phyloP scores from a whole-genome alignment of 2,113 vertebrate species.

The Dolichotis patagonum region DNA sequence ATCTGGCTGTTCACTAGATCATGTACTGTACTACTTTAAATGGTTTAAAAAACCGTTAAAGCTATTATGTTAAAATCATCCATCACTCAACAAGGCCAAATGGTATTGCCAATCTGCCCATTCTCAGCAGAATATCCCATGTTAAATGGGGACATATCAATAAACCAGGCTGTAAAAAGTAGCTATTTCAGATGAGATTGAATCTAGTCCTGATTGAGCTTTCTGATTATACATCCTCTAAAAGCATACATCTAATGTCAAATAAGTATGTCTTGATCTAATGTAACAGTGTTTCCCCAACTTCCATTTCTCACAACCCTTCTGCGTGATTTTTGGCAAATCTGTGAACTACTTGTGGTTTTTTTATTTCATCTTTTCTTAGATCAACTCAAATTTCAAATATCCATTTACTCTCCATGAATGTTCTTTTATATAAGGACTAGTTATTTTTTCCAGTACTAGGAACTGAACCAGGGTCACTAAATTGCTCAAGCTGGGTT shows the following conservation, averaged over 20 bases:
- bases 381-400: constrained; percentile 48
- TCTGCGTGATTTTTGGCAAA: not conserved
- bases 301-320: not conserved
- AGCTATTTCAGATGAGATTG: not conserved
- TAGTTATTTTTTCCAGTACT: not conserved
- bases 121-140: not conserved
- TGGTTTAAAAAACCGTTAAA: not conserved
- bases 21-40: not conserved
- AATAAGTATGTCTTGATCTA: not conserved
- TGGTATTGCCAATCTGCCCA: not conserved
- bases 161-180: not conserved
- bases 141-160: not conserved
- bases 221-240: not conserved
- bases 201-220: not conserved
- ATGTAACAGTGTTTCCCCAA: not conserved
- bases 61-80: constrained; percentile 18
- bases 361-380: constrained; percentile 39
- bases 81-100: constrained; percentile 35
- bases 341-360: not conserved
- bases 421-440: not conserved
- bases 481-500: not conserved
- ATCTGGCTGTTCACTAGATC: not conserved
- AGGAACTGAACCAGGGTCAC: not conserved
- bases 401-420: not conserved
- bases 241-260: not conserved